Evolutionary conservation across 2,797 vertebrate genomes (phyloP).

Genomic region (Macropodus opercularis): DNA sequence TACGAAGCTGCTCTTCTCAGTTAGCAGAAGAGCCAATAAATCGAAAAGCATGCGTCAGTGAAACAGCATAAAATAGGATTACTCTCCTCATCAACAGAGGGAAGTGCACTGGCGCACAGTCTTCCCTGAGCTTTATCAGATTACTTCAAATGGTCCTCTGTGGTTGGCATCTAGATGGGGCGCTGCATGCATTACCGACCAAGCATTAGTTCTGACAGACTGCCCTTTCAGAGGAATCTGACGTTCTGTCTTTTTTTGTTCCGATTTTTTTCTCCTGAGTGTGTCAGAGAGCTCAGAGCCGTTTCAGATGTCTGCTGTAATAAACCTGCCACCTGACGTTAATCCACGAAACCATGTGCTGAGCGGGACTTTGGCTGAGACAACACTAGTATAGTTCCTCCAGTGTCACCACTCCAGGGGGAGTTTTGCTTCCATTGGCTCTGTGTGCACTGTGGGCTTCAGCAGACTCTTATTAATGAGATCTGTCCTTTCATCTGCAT

Average conservation of each 20-base stretch:
- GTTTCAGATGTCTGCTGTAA: neutral
- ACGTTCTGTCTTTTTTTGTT: neutral
- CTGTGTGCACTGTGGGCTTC: constrained; percentile 14
- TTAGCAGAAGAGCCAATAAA: constrained; percentile 64
- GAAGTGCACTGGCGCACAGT: constrained; percentile 59
- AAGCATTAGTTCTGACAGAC: constrained; percentile 51
- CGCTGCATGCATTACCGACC: constrained; percentile 52
- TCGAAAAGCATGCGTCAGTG: constrained; percentile 59
- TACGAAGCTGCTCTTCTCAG: constrained; percentile 42
- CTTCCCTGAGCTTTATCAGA: constrained; percentile 63
- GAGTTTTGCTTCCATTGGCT: neutral
- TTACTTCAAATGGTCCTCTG: constrained; percentile 63
- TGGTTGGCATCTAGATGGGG: constrained; percentile 48
- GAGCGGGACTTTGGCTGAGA: constrained; percentile 17
- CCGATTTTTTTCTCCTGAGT: neutral
- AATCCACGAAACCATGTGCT: constrained; percentile 12
- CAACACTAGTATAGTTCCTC: constrained; percentile 10
- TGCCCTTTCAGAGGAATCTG: constrained; percentile 48
- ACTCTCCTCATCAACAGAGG: constrained; percentile 56
- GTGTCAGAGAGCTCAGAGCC: constrained; percentile 7
- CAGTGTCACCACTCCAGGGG: constrained; percentile 25
- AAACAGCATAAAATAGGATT: constrained; percentile 77
- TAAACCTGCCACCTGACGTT: constrained; percentile 13
- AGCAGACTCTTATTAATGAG: constrained; percentile 40
- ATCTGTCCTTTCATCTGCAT: constrained; percentile 27